phyloP scores from a whole-genome alignment of 1,140 invertebrate species.

The Meloidogyne chitwoodi region DNA sequence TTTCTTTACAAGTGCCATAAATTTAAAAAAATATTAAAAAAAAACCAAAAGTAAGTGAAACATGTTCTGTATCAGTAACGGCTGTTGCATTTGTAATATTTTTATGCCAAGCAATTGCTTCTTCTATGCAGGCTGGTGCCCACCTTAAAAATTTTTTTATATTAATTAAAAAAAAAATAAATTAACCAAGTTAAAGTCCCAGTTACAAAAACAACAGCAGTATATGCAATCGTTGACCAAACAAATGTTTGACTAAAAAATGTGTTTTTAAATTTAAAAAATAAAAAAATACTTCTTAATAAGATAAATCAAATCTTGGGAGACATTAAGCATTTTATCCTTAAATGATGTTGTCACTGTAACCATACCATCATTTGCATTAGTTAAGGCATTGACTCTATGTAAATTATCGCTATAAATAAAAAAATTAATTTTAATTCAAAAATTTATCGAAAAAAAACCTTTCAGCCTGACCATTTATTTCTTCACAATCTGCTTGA shows the following conservation, averaged over 20 bases:
- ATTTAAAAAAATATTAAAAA: background rate
- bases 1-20: too few relatives aligned
- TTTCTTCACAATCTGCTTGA: constrained; percentile 8
- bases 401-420: background rate
- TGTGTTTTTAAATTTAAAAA: background rate
- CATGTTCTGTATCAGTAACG: background rate
- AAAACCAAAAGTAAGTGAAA: background rate
- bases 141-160: constrained; percentile 9
- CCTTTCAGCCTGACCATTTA: background rate
- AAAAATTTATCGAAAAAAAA: background rate
- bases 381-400: background rate
- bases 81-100: background rate
- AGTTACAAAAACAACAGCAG: constrained; percentile 90
- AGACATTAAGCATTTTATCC: background rate
- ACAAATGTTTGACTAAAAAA: constrained; percentile 81
- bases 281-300: background rate
- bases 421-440: background rate
- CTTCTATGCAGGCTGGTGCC: constrained; percentile 22
- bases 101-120: constrained; percentile 14
- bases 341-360: constrained; percentile 35
- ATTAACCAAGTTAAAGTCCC: constrained; percentile 21
- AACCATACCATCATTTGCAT: background rate
- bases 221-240: constrained; percentile 85
- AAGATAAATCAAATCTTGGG: background rate
- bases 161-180: background rate